Conservation (phyloP, 2,888 invertebrate species). For the Euproctis similis region DNA sequence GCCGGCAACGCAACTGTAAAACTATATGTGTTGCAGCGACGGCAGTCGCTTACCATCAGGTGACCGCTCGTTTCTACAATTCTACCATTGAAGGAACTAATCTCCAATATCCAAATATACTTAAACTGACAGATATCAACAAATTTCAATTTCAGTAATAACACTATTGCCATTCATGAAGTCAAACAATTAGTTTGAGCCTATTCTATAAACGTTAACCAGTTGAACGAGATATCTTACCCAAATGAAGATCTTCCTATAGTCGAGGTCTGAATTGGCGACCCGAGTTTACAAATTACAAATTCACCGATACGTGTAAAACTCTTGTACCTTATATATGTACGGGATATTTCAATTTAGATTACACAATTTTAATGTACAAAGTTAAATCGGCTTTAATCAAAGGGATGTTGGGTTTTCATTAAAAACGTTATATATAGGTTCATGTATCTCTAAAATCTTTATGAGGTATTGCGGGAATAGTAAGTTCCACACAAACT, state of each 20-base stretch:
- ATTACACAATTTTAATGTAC: conserved; percentile 17
- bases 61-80: no score
- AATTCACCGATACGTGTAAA: conserved; percentile 10
- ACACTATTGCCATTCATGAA: conserved; percentile 16
- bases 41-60: no score
- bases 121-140: no score
- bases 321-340: conserved; percentile 2
- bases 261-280: conserved; percentile 20
- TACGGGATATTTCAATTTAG: conserved; percentile 23
- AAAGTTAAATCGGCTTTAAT: conserved; percentile 10
- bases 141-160: conserved; percentile 8
- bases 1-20: no score
- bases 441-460: no score
- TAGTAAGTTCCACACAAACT: no score
- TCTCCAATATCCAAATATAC: no score
- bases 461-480: no score
- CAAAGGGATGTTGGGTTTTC: conserved; percentile 6
- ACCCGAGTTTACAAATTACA: conserved; percentile 16
- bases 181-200: conserved; percentile 21
- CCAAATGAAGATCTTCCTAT: conserved; percentile 26
- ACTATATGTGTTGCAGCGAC: no score
- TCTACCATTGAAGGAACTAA: no score
- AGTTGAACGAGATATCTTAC: conserved; percentile 30
- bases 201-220: conserved; percentile 23
- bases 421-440: no score